phyloP scores from a whole-genome alignment of 2,113 vertebrate species.

The Rhipidura dahli region DNA sequence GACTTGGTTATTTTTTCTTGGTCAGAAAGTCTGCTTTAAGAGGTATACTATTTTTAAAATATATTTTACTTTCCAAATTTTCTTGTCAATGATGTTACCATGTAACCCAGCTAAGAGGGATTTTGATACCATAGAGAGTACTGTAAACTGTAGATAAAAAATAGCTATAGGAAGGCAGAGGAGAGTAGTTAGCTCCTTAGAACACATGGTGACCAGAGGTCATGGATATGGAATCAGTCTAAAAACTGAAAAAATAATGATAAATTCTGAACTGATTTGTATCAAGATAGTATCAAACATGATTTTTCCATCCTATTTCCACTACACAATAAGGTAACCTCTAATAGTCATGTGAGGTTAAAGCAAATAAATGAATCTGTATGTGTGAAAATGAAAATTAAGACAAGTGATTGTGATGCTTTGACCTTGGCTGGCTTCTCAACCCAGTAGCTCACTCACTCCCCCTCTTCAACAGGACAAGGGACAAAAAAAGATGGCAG shows the following conservation, averaged over 20 bases:
- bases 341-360: background rate
- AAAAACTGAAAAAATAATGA: background rate
- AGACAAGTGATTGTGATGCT: background rate
- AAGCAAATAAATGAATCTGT: background rate
- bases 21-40: background rate
- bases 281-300: background rate
- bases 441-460: background rate
- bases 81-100: background rate
- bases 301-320: background rate
- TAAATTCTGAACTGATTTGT: background rate
- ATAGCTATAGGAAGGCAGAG: background rate
- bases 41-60: background rate
- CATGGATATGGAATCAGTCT: background rate
- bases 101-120: background rate
- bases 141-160: background rate
- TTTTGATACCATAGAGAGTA: background rate
- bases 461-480: background rate
- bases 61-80: background rate
- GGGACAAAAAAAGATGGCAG: background rate
- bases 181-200: background rate
- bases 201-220: background rate
- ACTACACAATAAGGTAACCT: background rate
- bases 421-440: background rate
- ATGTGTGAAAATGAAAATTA: background rate
- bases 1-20: background rate